phyloP scores from a whole-genome alignment of 2,888 invertebrate genomes.

The Amblyjoppa fuscipennis region DNA sequence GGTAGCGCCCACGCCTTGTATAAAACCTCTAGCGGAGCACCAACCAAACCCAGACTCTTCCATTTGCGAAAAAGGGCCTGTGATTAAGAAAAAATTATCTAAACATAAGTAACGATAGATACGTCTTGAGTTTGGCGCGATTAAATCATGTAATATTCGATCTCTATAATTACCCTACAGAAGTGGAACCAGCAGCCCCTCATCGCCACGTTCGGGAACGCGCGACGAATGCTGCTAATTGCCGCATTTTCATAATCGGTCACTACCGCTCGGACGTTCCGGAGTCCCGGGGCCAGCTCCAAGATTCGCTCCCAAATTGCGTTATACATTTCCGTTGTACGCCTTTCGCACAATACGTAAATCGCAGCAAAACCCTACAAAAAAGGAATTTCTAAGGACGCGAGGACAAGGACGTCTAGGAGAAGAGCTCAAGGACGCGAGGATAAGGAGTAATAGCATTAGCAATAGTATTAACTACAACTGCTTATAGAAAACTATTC shows the following conservation, averaged over 20 bases:
- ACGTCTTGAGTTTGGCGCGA: not conserved
- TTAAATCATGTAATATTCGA: not conserved
- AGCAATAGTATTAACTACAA: not conserved
- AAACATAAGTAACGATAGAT: not conserved
- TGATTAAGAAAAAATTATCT: not conserved
- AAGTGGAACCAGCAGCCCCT: conserved; percentile 41
- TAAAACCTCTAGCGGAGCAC: not conserved
- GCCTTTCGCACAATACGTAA: conserved; percentile 17
- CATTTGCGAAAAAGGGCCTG: conserved; percentile 25
- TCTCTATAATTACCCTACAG: conserved; percentile 10
- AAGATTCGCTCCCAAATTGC: not conserved
- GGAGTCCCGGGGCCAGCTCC: conserved; percentile 1
- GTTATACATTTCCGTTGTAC: not conserved
- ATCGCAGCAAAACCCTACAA: not conserved
- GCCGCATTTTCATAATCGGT: conserved; percentile 6
- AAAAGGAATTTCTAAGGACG: not conserved
- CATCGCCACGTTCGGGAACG: not conserved
- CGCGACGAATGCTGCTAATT: not conserved
- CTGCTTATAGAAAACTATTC: too few relatives aligned
- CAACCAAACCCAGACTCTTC: not conserved
- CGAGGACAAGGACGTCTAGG: not conserved
- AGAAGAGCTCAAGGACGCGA: not conserved
- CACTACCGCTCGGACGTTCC: not conserved
- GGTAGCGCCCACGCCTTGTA: conserved; percentile 16
- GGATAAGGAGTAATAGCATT: not conserved